A percentile compares a stretch with the other conserved stretches of the same genome.
phyloP scores from a whole-genome alignment of 2,888 invertebrate genomes.

The Trimorus sp. region DNA sequence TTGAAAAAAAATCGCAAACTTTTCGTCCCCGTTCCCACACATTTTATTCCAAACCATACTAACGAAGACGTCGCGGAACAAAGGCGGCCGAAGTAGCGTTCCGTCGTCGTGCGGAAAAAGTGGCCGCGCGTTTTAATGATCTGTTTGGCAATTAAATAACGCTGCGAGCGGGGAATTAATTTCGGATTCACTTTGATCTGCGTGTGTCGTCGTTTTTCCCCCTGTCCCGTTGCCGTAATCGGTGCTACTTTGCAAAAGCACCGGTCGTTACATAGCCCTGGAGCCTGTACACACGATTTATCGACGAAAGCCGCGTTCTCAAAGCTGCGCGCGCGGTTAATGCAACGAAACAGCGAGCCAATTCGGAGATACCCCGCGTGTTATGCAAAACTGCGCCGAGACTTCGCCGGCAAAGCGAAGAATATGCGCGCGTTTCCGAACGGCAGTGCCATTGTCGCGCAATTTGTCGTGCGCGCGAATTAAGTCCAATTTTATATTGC shows the following conservation, averaged over 20 bases:
- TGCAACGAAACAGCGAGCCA: conserved; percentile 45
- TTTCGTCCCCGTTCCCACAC: too few species aligned
- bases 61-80: too few species aligned
- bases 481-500: conserved; percentile 17
- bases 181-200: conserved; percentile 43
- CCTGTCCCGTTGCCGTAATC: conserved; percentile 25
- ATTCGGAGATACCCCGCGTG: conserved; percentile 25
- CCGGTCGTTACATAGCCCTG: conserved; percentile 31
- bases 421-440: conserved; percentile 28
- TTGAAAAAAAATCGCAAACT: too few species aligned
- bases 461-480: conserved; percentile 19
- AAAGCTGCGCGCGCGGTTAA: conserved; percentile 47
- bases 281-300: conserved; percentile 45
- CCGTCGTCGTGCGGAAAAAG: conserved; percentile 9
- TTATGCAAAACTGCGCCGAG: conserved; percentile 50
- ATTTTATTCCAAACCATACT: too few species aligned
- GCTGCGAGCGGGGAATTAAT: conserved; percentile 30
- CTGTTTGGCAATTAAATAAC: conserved; percentile 37
- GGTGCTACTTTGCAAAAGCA: conserved; percentile 40
- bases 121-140: conserved; percentile 18
- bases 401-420: conserved; percentile 35
- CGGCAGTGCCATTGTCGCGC: conserved; percentile 18
- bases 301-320: conserved; percentile 38
- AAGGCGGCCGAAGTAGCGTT: background rate
- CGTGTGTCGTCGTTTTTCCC: conserved; percentile 29